phyloP scores from a whole-genome alignment of 2,888 invertebrate species.

The Cephus sareptanus region DNA sequence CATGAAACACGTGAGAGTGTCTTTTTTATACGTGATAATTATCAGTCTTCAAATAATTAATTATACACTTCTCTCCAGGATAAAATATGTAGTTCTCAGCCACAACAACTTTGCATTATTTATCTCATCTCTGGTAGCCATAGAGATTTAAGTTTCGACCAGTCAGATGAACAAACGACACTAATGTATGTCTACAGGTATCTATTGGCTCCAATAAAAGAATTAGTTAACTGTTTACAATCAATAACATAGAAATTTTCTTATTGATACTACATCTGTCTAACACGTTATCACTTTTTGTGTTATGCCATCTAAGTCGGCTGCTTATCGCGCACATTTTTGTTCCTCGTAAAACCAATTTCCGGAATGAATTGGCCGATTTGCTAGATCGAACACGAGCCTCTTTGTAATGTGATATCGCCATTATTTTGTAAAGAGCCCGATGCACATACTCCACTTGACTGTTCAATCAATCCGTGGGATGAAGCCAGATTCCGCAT shows the following conservation, averaged over 20 bases:
- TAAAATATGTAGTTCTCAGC: not conserved
- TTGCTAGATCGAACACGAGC: not conserved
- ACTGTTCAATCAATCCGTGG: not conserved
- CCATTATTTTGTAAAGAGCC: not conserved
- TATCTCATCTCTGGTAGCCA: not conserved
- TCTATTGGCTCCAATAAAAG: not conserved
- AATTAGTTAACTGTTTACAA: not conserved
- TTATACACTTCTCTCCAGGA: not conserved
- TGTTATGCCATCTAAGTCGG: not conserved
- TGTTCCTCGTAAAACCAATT: not conserved
- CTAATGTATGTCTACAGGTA: not conserved
- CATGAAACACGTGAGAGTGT: too few relatives aligned
- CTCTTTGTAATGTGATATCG: not conserved
- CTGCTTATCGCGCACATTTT: not conserved
- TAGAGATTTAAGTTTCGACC: not conserved
- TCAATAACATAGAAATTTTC: not conserved
- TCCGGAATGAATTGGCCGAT: not conserved
- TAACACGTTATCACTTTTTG: not conserved
- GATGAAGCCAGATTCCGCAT: constrained; percentile 17
- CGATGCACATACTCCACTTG: not conserved
- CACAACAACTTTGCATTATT: not conserved
- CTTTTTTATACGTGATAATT: too few relatives aligned
- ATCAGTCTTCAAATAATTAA: too few relatives aligned
- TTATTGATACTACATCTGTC: not conserved
- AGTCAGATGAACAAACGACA: not conserved